A percentile compares a stretch with the other conserved stretches of the same genome.
These are phyloP conservation scores for Neopipo cinnamomea DNA, from an alignment of 2,113 vertebrate species.

Conservation along the genomic window DNA sequence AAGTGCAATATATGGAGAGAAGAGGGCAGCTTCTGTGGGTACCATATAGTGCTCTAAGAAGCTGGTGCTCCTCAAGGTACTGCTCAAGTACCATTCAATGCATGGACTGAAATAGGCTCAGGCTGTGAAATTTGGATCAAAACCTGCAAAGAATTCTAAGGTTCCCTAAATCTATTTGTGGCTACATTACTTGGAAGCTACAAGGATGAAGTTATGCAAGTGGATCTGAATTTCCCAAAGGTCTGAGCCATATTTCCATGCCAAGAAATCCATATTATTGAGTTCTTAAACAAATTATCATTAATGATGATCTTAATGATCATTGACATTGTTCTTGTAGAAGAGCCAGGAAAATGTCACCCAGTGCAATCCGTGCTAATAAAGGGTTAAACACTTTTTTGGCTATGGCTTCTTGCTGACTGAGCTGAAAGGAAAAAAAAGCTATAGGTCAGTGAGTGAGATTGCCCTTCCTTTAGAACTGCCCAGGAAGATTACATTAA, in stretches of 20 bases:
- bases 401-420: constrained; percentile 4
- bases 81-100: background rate
- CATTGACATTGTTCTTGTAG: background rate
- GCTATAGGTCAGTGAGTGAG: background rate
- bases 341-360: constrained; percentile 4
- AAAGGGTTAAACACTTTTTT: constrained; percentile 40
- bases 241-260: background rate
- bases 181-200: background rate
- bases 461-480: constrained; percentile 15
- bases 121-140: background rate
- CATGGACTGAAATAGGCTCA: background rate
- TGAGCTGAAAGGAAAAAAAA: constrained; percentile 7
- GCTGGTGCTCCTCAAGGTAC: background rate
- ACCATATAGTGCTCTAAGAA: background rate
- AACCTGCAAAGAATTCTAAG: background rate
- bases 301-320: constrained; percentile 39
- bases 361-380: background rate
- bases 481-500: constrained; percentile 16
- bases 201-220: background rate
- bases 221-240: background rate
- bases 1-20: background rate
- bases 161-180: background rate
- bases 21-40: background rate
- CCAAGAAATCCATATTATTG: constrained; percentile 13
- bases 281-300: constrained; percentile 29